Conservation (phyloP, 2,113 vertebrate genomes). For the Climacteris rufus region DNA sequence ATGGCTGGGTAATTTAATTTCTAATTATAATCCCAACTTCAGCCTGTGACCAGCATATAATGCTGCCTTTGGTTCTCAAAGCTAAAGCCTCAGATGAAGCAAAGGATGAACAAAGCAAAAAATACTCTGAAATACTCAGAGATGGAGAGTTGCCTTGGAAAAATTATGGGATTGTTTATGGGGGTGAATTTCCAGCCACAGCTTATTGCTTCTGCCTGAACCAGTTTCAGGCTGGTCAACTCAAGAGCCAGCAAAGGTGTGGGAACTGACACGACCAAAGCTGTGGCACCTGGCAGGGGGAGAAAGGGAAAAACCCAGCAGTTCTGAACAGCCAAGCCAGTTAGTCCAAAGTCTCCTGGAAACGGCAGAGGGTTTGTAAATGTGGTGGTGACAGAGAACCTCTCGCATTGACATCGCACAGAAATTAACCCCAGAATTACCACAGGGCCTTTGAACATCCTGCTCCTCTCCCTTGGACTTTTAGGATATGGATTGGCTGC, state of each 20-base stretch:
- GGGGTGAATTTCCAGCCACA: neutral
- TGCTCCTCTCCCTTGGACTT: neutral
- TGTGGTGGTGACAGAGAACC: accelerated
- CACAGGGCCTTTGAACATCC: neutral
- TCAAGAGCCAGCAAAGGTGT: neutral
- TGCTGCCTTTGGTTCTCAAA: neutral
- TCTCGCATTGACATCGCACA: accelerated
- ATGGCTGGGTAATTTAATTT: neutral
- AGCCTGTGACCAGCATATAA: neutral
- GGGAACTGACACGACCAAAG: neutral
- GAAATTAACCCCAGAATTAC: neutral
- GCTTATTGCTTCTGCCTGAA: neutral
- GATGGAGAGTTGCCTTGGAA: neutral
- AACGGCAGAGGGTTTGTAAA: neutral
- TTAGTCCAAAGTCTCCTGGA: neutral
- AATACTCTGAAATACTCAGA: neutral
- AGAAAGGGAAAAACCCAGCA: neutral
- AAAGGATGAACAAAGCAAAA: neutral
- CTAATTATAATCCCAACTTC: neutral
- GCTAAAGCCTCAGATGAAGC: neutral
- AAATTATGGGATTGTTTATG: neutral
- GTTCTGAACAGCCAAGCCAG: neutral
- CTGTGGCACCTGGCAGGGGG: neutral
- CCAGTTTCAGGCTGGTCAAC: neutral
- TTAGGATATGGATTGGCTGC: neutral